A percentile compares a stretch with the other conserved stretches of the same genome.
Conservation (phyloP, 2,888 invertebrate species). For the Pachliopta kotzebuea region DNA sequence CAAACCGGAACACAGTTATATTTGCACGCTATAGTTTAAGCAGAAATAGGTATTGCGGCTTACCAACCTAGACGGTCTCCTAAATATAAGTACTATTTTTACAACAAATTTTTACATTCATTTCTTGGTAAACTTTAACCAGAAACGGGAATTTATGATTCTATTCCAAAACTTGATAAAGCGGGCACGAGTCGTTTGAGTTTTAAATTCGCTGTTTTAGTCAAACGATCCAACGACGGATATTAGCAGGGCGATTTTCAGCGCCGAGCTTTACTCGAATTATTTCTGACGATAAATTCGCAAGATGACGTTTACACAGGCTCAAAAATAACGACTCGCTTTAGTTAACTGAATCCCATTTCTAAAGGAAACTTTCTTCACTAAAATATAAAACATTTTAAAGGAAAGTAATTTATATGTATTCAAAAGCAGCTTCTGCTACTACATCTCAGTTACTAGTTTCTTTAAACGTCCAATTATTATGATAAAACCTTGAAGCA, state of each 20-base stretch:
- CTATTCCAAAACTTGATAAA: slow-evolving; percentile 27
- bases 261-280: slow-evolving; percentile 25
- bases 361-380: slow-evolving; percentile 6
- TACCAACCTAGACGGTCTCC: no score
- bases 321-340: slow-evolving; percentile 30
- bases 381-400: slow-evolving; percentile 2
- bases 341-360: slow-evolving; percentile 16
- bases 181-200: slow-evolving; percentile 34
- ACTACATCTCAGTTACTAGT: no score
- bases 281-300: slow-evolving; percentile 34
- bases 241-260: slow-evolving; percentile 39
- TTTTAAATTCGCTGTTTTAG: slow-evolving; percentile 39
- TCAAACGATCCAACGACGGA: slow-evolving; percentile 40
- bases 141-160: slow-evolving; percentile 9
- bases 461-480: no score
- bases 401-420: not conserved
- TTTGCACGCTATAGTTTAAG: no score
- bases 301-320: slow-evolving; percentile 30
- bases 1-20: no score
- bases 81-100: no score
- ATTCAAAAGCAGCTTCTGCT: no score
- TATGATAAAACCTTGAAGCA: no score
- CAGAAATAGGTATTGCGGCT: no score
- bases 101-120: not conserved
- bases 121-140: not conserved